Conservation (phyloP, 2,797 vertebrate genomes). For the Anableps anableps region DNA sequence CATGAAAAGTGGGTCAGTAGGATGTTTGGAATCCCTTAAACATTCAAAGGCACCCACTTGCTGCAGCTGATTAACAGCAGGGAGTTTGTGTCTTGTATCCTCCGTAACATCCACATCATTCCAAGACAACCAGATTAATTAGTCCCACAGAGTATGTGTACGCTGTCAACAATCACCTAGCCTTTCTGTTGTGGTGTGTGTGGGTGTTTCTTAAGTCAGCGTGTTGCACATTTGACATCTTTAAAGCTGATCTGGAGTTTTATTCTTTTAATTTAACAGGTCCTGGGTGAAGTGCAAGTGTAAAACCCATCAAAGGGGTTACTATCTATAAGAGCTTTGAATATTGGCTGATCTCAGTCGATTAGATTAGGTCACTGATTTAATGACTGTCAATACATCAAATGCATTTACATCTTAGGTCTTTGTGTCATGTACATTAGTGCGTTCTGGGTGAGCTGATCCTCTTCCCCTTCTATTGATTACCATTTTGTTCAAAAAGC, state of each 20-base stretch:
- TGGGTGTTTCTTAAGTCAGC: conserved; percentile 53
- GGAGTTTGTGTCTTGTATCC: conserved; percentile 48
- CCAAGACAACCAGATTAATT: conserved; percentile 68
- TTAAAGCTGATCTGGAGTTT: conserved; percentile 38
- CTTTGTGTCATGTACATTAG: no score
- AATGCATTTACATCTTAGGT: neutral
- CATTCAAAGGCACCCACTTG: conserved; percentile 19
- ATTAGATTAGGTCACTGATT: neutral
- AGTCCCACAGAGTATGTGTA: conserved; percentile 66
- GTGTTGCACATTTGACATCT: conserved; percentile 53
- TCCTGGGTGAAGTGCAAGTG: conserved; percentile 12
- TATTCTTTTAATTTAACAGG: conserved; percentile 3
- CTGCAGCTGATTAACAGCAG: conserved; percentile 47
- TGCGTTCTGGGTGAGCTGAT: no score
- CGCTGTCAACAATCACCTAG: conserved; percentile 42
- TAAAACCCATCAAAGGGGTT: neutral
- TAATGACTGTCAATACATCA: neutral
- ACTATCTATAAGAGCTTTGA: neutral
- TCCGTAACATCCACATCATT: conserved; percentile 52
- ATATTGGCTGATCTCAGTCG: neutral
- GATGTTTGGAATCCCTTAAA: conserved; percentile 54
- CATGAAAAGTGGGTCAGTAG: conserved; percentile 67
- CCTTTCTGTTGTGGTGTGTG: conserved; percentile 36
- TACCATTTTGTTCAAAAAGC: no score
- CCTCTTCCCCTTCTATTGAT: no score